Percentiles rank a stretch among this genome's conserved stretches.
These are phyloP conservation scores for Rotaria socialis DNA, from an alignment of 2,888 invertebrate species.

Conservation along the genomic window DNA sequence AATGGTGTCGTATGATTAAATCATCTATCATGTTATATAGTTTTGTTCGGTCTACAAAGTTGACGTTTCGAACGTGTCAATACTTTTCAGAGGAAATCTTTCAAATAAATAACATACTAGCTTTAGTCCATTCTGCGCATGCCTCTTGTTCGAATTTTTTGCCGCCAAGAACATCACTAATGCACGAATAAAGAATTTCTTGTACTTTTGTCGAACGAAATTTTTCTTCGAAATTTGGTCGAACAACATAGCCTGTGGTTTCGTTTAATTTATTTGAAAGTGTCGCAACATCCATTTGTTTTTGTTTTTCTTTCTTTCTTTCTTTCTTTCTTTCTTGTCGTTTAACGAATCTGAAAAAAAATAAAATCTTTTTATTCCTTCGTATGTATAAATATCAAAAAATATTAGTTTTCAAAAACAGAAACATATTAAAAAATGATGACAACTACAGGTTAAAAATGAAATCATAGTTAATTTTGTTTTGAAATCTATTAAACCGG, in stretches of 20 bases:
- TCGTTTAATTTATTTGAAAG: background rate
- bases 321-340: background rate
- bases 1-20: too few relatives aligned
- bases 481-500: background rate
- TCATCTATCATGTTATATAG: too few relatives aligned
- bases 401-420: background rate
- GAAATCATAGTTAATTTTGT: background rate
- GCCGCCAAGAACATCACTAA: constrained; percentile 39
- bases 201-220: constrained; percentile 45
- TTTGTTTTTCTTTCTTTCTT: background rate
- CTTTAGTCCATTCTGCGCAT: constrained; percentile 38
- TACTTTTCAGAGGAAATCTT: background rate
- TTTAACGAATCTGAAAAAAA: background rate
- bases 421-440: background rate
- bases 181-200: constrained; percentile 43
- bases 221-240: constrained; percentile 43
- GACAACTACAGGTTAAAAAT: background rate
- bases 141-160: constrained; percentile 44
- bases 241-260: background rate
- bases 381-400: background rate
- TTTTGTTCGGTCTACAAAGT: too few relatives aligned
- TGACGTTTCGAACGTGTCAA: background rate
- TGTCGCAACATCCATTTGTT: background rate
- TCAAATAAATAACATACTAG: constrained; percentile 25
- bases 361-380: background rate